phyloP scores from a whole-genome alignment of 2,113 vertebrate genomes.

The Loxodonta africana region DNA sequence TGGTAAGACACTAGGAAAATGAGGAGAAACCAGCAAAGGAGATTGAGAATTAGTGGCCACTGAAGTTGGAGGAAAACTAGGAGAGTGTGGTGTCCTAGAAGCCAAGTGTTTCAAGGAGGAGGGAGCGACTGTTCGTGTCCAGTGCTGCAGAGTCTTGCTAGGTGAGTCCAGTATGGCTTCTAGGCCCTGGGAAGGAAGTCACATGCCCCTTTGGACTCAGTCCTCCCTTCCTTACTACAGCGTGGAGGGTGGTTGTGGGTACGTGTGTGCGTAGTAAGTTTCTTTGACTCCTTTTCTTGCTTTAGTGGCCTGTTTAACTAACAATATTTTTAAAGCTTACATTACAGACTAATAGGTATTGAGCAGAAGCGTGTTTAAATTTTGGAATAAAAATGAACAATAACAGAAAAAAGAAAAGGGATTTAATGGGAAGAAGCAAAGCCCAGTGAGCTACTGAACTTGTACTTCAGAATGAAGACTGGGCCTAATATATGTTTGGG shows the following conservation, averaged over 20 bases:
- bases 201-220: background rate
- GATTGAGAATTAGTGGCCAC: background rate
- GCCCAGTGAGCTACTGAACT: background rate
- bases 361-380: background rate
- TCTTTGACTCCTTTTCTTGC: background rate
- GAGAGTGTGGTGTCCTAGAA: background rate
- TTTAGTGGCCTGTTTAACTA: background rate
- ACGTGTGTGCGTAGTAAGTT: background rate
- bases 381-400: slow-evolving; percentile 40
- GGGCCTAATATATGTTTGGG: background rate
- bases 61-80: background rate
- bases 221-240: background rate
- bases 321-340: background rate
- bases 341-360: background rate
- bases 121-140: background rate
- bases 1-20: background rate
- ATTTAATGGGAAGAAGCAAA: background rate
- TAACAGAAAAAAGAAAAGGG: slow-evolving; percentile 10
- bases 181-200: background rate
- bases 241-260: background rate
- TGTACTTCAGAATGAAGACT: background rate
- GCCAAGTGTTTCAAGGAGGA: background rate
- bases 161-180: background rate
- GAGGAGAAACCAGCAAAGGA: background rate
- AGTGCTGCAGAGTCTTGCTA: background rate